phyloP scores from a whole-genome alignment of 2,888 invertebrate species.

The Scelioninae gen. 1 region DNA sequence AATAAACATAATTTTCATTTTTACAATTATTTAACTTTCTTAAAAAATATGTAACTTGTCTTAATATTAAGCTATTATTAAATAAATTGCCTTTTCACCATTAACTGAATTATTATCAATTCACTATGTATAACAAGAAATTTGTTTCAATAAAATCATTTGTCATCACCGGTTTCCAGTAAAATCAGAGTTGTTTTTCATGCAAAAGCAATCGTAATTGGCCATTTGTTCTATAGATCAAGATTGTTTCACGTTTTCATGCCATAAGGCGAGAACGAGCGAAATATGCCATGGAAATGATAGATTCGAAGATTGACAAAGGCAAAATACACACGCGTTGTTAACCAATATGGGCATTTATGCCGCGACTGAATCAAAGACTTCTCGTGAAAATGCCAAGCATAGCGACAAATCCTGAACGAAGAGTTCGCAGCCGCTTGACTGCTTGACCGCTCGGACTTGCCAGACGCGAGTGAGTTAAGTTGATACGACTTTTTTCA shows the following conservation, averaged over 20 bases:
- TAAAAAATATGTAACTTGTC: no score
- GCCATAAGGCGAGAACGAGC: conserved; percentile 50
- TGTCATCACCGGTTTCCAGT: no score
- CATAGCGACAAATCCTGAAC: conserved; percentile 80
- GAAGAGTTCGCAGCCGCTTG: conserved; percentile 73
- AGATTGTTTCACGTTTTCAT: conserved; percentile 53
- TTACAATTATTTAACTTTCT: no score
- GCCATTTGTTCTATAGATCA: conserved; percentile 24
- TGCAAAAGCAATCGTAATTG: conserved; percentile 37
- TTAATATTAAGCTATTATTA: no score
- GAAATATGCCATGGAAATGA: conserved; percentile 64
- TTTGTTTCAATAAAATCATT: no score
- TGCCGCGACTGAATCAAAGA: conserved; percentile 81
- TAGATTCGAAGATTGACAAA: conserved; percentile 61
- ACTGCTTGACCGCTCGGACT: conserved; percentile 73
- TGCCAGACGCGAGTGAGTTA: conserved; percentile 78
- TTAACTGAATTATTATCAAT: no score
- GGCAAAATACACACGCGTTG: conserved; percentile 77
- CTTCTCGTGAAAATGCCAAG: conserved; percentile 82
- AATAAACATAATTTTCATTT: no score
- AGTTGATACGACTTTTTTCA: conserved; percentile 83
- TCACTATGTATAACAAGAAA: no score
- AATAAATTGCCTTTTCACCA: no score
- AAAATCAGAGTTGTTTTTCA: conserved; percentile 4
- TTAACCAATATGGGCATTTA: conserved; percentile 81